phyloP scores from a whole-genome alignment of 2,113 vertebrate genomes.

The Pluvialis apricaria region DNA sequence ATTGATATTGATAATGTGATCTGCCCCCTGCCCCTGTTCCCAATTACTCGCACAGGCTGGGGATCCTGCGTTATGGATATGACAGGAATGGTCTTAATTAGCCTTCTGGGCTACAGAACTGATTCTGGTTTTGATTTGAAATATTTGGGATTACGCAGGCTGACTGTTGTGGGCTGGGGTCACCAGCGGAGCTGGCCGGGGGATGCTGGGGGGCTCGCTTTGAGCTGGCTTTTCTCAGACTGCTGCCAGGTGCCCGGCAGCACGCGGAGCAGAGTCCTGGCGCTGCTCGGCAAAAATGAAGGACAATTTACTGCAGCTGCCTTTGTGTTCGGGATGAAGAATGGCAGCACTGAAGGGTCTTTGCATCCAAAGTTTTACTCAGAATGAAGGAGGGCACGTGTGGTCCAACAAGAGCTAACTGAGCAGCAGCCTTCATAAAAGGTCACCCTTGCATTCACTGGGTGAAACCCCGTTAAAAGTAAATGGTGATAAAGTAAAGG shows the following conservation, averaged over 20 bases:
- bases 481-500: background rate
- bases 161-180: conserved; percentile 36
- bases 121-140: conserved; percentile 40
- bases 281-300: background rate
- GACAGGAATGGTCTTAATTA: conserved; percentile 52
- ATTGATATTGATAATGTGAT: conserved; percentile 42
- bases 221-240: background rate
- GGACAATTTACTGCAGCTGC: background rate
- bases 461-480: background rate
- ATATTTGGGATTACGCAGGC: background rate
- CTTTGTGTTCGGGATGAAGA: background rate
- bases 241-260: background rate
- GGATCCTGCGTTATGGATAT: background rate
- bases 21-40: conserved; percentile 22
- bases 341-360: background rate
- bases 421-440: background rate
- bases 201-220: background rate
- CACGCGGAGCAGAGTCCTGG: background rate
- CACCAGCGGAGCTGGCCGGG: background rate
- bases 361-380: background rate
- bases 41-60: background rate
- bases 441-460: background rate
- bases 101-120: conserved; percentile 10
- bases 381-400: background rate
- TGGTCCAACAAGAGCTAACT: background rate